Percentiles rank a stretch among this genome's conserved stretches.
Evolutionary conservation across 2,113 vertebrate genomes (phyloP).

Genomic region (Saccopteryx leptura): DNA sequence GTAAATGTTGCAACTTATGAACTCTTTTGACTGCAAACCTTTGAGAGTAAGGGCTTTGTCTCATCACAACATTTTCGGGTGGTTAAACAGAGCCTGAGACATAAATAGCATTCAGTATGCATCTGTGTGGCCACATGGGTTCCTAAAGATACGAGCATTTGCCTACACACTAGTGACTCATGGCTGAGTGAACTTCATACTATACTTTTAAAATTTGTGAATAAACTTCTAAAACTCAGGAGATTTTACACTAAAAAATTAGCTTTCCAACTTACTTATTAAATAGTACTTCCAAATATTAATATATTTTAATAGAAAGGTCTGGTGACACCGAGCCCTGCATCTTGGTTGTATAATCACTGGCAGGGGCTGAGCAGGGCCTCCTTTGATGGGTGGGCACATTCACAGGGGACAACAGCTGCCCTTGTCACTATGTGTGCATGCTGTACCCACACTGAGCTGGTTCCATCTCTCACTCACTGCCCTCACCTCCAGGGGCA

Average conservation of each 20-base stretch:
- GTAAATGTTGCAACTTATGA: neutral
- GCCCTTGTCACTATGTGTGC: fast-evolving
- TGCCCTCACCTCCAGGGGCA: fast-evolving
- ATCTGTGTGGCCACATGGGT: neutral
- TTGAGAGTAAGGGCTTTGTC: neutral
- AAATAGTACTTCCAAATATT: neutral
- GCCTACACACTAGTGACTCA: neutral
- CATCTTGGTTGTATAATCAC: neutral
- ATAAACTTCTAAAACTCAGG: neutral
- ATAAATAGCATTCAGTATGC: neutral
- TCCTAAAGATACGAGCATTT: neutral
- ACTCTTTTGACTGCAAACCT: neutral
- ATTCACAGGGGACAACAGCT: neutral
- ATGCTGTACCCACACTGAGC: fast-evolving
- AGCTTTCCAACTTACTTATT: neutral
- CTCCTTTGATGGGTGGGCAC: too few species aligned
- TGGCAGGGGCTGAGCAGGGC: neutral
- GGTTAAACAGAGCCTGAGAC: neutral
- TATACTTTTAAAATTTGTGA: neutral
- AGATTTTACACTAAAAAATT: neutral
- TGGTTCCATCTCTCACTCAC: neutral
- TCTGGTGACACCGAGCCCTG: neutral
- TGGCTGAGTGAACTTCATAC: neutral
- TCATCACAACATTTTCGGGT: neutral
- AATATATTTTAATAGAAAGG: neutral